Evolutionary conservation across 2,797 vertebrate genomes (phyloP).

Genomic region (Uromys caudimaculatus): DNA sequence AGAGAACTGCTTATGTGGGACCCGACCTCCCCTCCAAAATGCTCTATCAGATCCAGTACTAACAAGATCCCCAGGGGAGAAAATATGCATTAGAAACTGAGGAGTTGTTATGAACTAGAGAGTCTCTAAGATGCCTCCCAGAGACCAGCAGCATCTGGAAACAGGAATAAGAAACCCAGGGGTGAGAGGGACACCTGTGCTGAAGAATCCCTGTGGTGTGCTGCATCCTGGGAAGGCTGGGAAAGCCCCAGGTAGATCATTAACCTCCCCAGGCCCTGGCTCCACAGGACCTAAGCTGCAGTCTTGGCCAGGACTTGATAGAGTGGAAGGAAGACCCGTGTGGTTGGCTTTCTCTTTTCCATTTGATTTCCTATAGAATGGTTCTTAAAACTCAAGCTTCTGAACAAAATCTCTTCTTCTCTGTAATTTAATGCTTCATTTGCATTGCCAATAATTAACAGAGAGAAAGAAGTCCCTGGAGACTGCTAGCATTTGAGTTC

Average conservation of each 20-base stretch:
- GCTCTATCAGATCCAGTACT: neutral
- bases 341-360: constrained; percentile 69
- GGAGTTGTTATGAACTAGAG: neutral
- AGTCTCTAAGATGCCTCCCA: neutral
- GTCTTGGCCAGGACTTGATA: constrained; percentile 28
- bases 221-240: neutral
- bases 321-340: constrained; percentile 38
- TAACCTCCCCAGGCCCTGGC: neutral
- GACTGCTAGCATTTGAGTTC: constrained; percentile 69
- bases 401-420: constrained; percentile 72
- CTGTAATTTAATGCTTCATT: constrained; percentile 82
- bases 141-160: neutral
- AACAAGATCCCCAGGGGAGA: neutral
- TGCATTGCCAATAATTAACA: constrained; percentile 81
- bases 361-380: constrained; percentile 76
- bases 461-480: constrained; percentile 72
- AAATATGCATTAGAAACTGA: neutral
- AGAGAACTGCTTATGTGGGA: neutral
- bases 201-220: neutral
- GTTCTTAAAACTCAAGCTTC: constrained; percentile 77
- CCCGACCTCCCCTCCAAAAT: neutral
- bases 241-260: neutral
- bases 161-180: neutral
- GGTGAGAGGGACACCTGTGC: neutral
- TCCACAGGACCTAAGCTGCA: neutral